Evolutionary conservation across 2,888 invertebrate genomes (phyloP), one percentile per base, ranked within the genome.

Genomic region (Uloborus plumipes): DNA sequence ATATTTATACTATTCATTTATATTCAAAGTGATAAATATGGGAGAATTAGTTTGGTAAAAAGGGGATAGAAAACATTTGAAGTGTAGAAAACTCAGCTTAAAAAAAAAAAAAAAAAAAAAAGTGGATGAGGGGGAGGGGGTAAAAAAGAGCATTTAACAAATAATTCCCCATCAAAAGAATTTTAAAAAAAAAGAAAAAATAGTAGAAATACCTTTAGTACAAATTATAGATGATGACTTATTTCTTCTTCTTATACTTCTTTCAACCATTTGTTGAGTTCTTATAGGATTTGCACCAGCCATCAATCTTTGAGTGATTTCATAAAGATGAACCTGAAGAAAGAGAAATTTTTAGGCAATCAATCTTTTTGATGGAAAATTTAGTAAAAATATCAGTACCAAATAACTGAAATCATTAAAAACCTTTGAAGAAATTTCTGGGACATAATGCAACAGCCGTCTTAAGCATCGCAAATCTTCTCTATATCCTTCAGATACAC

Each of bases 281-380:
- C 94, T 93, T 0, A 95, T 94, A 49, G 98, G 98, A 74, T 96
- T 94, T 0, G 98, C 98, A 39, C 97, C 97, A 51, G 97, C 96
- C 95, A 98, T 97, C 90, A 98, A 92, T 75, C 98, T 93, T 59
- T 94, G 93, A 53, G 96, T 95, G 0, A 97, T 97, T 88, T 97
- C 97, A 87, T 98, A 96, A 74, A 98, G 90, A 89, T 97, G 96
- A 82, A 98, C 95, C 87, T 97, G 22, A 15, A 61, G 16, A 15
- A 26, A 31, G 61, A 39, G 20, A 0, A 2, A 69, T 20, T 11
- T 4, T 39, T 39, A 39, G 9, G 39, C 1, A 39, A 11, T 26
- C 11, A 7, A 39, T 20, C 9, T 20, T 58, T 58, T 20, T 58
- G 20, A 6, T 6, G 14, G 18, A 58, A 18, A 58, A 20, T 14